Evolutionary conservation across 2,888 invertebrate species (phyloP).

Genomic region (Diarsia dahlii): DNA sequence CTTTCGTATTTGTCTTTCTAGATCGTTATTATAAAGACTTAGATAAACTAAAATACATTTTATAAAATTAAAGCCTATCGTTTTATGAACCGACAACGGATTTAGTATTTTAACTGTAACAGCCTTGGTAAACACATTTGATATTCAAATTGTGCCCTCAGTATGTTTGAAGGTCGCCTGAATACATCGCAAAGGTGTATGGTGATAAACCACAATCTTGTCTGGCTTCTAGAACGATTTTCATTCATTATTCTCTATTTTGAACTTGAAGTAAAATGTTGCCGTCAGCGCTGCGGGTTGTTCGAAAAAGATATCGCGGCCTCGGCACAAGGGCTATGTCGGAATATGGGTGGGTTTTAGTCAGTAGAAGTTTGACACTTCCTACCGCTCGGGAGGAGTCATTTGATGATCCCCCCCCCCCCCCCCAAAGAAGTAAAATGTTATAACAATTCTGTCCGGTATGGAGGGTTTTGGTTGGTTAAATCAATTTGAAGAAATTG

Average conservation of each 20-base stretch:
- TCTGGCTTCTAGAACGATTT: not conserved
- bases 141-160: constrained; percentile 21
- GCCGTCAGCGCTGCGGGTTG: too few relatives aligned
- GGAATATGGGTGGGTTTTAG: too few relatives aligned
- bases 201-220: not conserved
- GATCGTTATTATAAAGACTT: not conserved
- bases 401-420: too few relatives aligned
- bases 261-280: too few relatives aligned
- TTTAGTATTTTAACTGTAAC: not conserved
- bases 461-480: not conserved
- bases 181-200: constrained; percentile 5
- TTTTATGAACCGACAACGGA: not conserved
- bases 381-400: too few relatives aligned
- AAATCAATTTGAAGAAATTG: not conserved
- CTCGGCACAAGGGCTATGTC: too few relatives aligned
- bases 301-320: too few relatives aligned
- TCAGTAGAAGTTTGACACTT: too few relatives aligned
- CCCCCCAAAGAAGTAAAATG: too few relatives aligned
- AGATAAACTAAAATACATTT: not conserved
- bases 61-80: not conserved
- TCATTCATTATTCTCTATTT: too few relatives aligned
- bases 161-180: constrained; percentile 8
- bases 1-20: not conserved
- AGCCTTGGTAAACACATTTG: constrained; percentile 14
- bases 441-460: too few relatives aligned